phyloP scores from a whole-genome alignment of 2,113 vertebrate species.

The Barbus barbus region DNA sequence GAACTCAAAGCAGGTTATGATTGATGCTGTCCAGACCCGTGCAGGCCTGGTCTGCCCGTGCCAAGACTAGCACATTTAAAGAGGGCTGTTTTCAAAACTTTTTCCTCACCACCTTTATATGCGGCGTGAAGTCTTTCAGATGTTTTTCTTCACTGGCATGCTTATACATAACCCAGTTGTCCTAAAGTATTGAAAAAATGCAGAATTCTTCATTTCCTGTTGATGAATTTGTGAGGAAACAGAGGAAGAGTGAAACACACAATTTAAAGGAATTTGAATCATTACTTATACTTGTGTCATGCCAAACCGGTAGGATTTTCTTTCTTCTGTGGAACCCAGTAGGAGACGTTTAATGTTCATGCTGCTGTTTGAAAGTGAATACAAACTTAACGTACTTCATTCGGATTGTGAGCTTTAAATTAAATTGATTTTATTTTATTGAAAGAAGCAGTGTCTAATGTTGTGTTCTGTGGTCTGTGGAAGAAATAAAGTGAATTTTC shows the following conservation, averaged over 20 bases:
- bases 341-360: not conserved
- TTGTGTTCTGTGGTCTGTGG: not conserved
- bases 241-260: not conserved
- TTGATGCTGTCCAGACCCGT: constrained; percentile 55
- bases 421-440: not conserved
- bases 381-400: not conserved
- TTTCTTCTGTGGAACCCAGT: not conserved
- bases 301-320: not conserved
- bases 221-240: constrained; percentile 9
- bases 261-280: not conserved
- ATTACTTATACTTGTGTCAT: not conserved
- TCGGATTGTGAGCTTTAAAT: too few species aligned
- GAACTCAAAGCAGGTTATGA: constrained; percentile 52
- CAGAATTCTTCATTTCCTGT: not conserved
- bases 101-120: constrained; percentile 31
- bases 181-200: not conserved
- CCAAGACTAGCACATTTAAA: constrained; percentile 51
- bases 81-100: constrained; percentile 42
- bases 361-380: not conserved
- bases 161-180: constrained; percentile 13
- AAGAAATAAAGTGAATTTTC: not conserved
- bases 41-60: constrained; percentile 28
- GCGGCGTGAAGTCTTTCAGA: constrained; percentile 11
- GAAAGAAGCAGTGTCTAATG: not conserved
- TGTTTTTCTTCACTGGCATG: constrained; percentile 43